Conservation (phyloP, 2,113 vertebrate genomes). For the Calyptommatus sinebrachiatus region DNA sequence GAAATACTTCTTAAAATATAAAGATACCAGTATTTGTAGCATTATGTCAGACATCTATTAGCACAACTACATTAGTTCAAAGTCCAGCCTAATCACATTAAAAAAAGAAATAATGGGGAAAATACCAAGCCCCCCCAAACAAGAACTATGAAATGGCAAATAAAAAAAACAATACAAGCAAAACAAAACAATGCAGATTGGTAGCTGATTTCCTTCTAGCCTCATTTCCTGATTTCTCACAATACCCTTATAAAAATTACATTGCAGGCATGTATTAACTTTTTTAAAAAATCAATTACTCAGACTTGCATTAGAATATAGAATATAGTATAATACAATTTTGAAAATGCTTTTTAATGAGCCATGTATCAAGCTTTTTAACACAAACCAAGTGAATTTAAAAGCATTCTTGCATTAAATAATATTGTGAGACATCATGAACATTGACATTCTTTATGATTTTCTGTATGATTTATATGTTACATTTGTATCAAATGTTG, state of each 20-base stretch:
- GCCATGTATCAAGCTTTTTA: neutral
- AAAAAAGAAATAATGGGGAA: constrained; percentile 57
- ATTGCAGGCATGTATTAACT: constrained; percentile 21
- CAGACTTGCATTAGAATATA: constrained; percentile 40
- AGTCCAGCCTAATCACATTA: constrained; percentile 53
- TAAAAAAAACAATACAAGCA: constrained; percentile 55
- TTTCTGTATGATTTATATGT: neutral
- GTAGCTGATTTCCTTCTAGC: constrained; percentile 4
- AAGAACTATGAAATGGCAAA: constrained; percentile 39
- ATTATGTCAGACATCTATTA: constrained; percentile 19
- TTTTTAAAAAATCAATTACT: constrained; percentile 34
- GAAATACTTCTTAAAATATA: neutral
- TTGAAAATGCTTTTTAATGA: constrained; percentile 11
- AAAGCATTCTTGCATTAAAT: constrained; percentile 23
- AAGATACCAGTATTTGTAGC: constrained; percentile 1
- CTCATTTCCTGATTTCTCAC: constrained; percentile 4
- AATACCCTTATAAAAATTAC: constrained; percentile 17
- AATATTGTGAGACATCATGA: neutral
- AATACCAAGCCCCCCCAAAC: constrained; percentile 38
- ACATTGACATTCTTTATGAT: neutral
- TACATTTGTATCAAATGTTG: neutral
- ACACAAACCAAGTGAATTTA: constrained; percentile 8
- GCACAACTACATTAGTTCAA: constrained; percentile 51
- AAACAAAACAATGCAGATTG: constrained; percentile 19
- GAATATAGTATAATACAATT: neutral